These are phyloP conservation scores for Triplophysa yarkandensis DNA, from an alignment of 2,797 vertebrate species.

Conservation along the genomic window DNA sequence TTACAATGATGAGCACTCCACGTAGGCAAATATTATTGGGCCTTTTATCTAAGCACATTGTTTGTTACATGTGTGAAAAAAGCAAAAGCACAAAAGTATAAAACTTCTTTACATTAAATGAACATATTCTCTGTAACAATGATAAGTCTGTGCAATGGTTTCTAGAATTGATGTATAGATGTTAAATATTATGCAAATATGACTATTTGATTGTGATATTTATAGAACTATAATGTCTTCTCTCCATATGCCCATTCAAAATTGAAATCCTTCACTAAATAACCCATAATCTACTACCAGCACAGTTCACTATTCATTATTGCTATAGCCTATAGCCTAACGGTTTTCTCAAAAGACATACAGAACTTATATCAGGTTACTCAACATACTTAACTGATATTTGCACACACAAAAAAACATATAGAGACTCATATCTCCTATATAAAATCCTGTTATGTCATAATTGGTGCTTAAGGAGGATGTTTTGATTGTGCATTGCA, in stretches of 20 bases:
- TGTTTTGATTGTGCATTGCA: conserved; percentile 4
- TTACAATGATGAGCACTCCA: neutral
- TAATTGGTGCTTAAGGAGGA: neutral
- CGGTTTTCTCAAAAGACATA: no score
- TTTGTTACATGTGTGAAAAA: neutral
- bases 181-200: conserved; percentile 25
- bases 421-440: neutral
- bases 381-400: neutral
- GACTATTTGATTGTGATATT: conserved; percentile 4
- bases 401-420: neutral
- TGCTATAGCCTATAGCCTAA: no score
- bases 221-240: neutral
- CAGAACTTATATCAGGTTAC: neutral
- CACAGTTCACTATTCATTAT: neutral
- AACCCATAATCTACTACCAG: neutral
- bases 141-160: neutral
- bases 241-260: neutral
- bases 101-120: neutral
- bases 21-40: neutral
- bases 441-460: neutral
- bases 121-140: neutral
- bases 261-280: neutral
- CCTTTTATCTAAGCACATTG: neutral
- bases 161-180: neutral
- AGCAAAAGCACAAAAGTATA: neutral